These are phyloP conservation scores for Zaprionus vittiger DNA, from an alignment of 1,140 invertebrate genomes.

Conservation along the genomic window DNA sequence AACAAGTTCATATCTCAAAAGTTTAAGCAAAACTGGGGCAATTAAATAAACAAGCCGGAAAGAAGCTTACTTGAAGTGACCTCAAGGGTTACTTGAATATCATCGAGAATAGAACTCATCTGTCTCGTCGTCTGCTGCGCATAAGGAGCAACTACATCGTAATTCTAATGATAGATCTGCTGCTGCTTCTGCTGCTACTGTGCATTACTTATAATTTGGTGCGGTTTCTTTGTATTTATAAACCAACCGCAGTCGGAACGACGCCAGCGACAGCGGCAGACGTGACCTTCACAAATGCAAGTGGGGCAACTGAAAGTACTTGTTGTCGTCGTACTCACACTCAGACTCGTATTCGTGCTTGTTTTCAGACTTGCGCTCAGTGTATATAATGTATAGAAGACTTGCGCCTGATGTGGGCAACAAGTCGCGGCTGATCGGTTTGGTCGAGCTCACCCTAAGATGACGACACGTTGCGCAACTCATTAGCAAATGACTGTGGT, in stretches of 20 bases:
- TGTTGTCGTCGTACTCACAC: not conserved
- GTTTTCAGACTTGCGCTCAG: not conserved
- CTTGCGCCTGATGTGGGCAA: conserved; percentile 29
- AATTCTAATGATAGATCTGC: conserved; percentile 44
- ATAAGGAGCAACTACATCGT: conserved; percentile 32
- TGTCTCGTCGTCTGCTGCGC: conserved; percentile 6
- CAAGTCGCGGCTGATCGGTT: conserved; percentile 25
- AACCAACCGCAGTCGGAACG: conserved; percentile 47
- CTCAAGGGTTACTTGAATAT: conserved; percentile 8
- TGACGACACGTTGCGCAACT: conserved; percentile 39
- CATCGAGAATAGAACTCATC: conserved; percentile 3
- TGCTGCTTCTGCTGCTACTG: conserved; percentile 5
- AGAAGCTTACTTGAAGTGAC: not conserved
- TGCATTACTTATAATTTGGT: conserved; percentile 60
- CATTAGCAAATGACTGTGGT: conserved; percentile 45
- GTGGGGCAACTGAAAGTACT: conserved; percentile 3
- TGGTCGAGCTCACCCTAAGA: conserved; percentile 23
- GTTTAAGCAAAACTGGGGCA: not conserved
- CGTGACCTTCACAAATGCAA: conserved; percentile 58
- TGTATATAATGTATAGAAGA: not conserved
- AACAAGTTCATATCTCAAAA: not conserved
- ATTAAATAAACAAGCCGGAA: not conserved
- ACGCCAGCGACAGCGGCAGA: conserved; percentile 22
- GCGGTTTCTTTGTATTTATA: conserved; percentile 66
- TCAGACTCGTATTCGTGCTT: not conserved